Conservation (phyloP, 2,888 invertebrate genomes). For the Sphecodes monilicornis region DNA sequence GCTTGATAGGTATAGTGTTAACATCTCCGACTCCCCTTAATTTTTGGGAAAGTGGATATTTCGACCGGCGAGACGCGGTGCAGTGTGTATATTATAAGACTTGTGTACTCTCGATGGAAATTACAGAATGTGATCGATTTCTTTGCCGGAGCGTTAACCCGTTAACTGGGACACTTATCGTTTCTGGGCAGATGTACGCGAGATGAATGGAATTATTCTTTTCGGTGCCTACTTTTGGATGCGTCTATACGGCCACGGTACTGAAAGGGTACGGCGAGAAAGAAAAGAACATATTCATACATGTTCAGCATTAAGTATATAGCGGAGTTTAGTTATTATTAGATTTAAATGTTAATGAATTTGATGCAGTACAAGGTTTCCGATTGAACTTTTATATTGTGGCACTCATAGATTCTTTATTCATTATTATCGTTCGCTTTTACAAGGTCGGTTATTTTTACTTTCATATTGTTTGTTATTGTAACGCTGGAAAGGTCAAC, state of each 20-base stretch:
- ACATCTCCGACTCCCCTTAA: neutral
- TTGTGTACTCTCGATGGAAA: slow-evolving; percentile 10
- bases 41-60: slow-evolving; percentile 14
- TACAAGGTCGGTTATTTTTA: neutral
- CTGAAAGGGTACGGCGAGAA: neutral
- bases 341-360: neutral
- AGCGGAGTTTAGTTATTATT: neutral
- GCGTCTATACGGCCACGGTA: neutral
- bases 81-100: slow-evolving; percentile 3
- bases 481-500: neutral
- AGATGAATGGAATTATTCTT: neutral
- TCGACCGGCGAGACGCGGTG: slow-evolving; percentile 1
- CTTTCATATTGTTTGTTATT: slow-evolving; percentile 4
- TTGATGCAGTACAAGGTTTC: neutral
- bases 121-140: neutral
- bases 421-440: neutral
- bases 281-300: slow-evolving; percentile 6
- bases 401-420: neutral
- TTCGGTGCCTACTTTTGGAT: neutral
- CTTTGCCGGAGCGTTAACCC: neutral
- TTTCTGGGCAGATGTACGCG: neutral
- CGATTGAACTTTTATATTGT: neutral
- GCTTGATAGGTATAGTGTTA: no score
- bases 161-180: neutral
- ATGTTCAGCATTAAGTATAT: neutral